phyloP scores from a whole-genome alignment of 2,797 vertebrate genomes.

The Australoheros facetus region DNA sequence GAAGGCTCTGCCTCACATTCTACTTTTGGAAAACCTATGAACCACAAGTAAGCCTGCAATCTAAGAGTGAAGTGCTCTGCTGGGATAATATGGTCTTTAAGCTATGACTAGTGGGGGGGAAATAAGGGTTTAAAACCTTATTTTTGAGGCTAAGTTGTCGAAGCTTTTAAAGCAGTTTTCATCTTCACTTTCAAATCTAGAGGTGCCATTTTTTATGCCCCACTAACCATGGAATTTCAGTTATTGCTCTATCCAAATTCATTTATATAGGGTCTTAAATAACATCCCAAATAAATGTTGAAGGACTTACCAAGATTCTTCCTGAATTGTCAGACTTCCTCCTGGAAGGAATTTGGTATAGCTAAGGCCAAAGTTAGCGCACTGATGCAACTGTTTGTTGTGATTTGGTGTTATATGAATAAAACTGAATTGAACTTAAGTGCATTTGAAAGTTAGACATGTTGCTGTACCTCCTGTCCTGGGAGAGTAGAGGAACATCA shows the following conservation, averaged over 20 bases:
- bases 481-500: too few species aligned
- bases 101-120: background rate
- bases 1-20: background rate
- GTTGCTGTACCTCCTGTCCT: too few species aligned
- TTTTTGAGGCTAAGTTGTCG: background rate
- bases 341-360: background rate
- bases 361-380: background rate
- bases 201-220: background rate
- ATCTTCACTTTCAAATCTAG: background rate
- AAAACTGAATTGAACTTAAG: too few species aligned
- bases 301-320: background rate
- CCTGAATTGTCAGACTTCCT: background rate
- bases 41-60: background rate
- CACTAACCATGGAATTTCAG: background rate
- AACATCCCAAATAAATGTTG: background rate
- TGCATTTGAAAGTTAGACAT: too few species aligned
- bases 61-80: background rate
- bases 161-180: background rate
- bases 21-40: background rate
- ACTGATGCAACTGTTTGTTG: too few species aligned
- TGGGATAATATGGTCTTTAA: background rate
- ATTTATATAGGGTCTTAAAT: background rate
- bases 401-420: too few species aligned
- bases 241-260: background rate
- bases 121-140: background rate